Base-by-base conservation (phyloP, 2,797 vertebrate genomes). In the Artibeus jamaicensis region DNA sequence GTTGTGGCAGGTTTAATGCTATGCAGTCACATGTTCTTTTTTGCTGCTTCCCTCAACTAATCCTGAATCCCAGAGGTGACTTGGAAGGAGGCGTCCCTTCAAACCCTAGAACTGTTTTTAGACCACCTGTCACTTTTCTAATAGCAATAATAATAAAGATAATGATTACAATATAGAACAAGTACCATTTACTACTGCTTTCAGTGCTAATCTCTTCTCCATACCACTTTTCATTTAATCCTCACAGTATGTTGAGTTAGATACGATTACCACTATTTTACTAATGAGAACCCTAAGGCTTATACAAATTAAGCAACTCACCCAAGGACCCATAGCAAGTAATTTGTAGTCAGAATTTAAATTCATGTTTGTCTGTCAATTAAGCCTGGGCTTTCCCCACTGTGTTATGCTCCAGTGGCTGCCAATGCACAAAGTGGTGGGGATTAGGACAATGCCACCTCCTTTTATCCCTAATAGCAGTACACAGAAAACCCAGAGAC, bases 241-340 rank as follows among this genome's bases (percentile, higher is more conserved):
- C 32, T 89, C 70, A 57, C 74, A 93, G 83, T 93, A 53, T 57
- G 78, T 32, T 73, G 74, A 55, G 37, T 76, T 77, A 91, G 32
- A 86, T 73, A n/a, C 21, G 32, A 79, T 74, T 55, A 73, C 68
- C 26, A 57, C 3, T 93, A 37, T 53, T 87, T 93, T 83, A 76
- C 15, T 95, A 95, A 92, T 85, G 50, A 95, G 57, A 44, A 89
- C 9, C 46, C n/a, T 71, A 79, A 89, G 39, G 16, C 48, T 96
- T 39, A 62, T 68, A 91, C 95, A 87, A 91, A 53, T 91, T 93
- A 89, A 83, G 16, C 10, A 70, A 37, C 18, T 89, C 29, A 39
- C 5, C 15, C 55, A 79, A 89, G 15, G 21, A 55, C 32, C 19
- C 26, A 96, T 34, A 91, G 48, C 12, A 68, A 71, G 14, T 67